Evolutionary conservation across 1,140 invertebrate genomes (phyloP), one percentile per base, ranked within the genome.

Genomic region (Pinna nobilis): DNA sequence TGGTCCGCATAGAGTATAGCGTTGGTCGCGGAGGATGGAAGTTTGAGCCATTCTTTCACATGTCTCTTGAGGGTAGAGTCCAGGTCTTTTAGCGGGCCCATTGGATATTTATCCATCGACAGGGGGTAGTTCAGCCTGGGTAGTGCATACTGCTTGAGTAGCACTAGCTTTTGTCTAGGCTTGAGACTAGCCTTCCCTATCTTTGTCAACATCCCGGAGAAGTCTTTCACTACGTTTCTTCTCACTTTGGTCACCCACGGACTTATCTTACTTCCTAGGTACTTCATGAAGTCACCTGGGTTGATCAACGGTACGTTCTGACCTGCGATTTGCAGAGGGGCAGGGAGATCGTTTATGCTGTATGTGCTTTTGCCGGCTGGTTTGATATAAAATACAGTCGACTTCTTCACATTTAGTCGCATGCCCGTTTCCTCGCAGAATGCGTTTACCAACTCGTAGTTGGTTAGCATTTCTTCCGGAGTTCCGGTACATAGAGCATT

Each of bases 391-490:
- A 70, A 73, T 0, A 44, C 60, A 5, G 49, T 59, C 23, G 55
- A 76, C 39, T 79, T 79, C 35, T 70, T 67, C 9, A 79, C 55
- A 39, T 79, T 79, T 1, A 79, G 28, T 18, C 49, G 44, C 69
- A 79, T 76, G 7, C 77, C 77, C 0, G 73, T 78, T 4, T 35
- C 44, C 0, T 37, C 15, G 32, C 69, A 72, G 60, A 79, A 79
- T 1, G 44, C 3, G 1, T 65, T 18, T 7, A 79, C 73, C 0
- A 69, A 18, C 1, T 35, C 44, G 0, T 72, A 37, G 5, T 76
- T 76, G 11, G 51, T 3, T 7, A 69, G 11, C 69, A 76, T 70
- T 5, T 61, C 63, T 9, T n/a, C 49, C 15, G 44, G 37, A 5
- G 6, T n/a, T 18, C 55, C 53, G 7, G 70, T 63, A 3, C 41